Conservation (phyloP, 2,888 invertebrate genomes). For the Tetramorium bicarinatum region DNA sequence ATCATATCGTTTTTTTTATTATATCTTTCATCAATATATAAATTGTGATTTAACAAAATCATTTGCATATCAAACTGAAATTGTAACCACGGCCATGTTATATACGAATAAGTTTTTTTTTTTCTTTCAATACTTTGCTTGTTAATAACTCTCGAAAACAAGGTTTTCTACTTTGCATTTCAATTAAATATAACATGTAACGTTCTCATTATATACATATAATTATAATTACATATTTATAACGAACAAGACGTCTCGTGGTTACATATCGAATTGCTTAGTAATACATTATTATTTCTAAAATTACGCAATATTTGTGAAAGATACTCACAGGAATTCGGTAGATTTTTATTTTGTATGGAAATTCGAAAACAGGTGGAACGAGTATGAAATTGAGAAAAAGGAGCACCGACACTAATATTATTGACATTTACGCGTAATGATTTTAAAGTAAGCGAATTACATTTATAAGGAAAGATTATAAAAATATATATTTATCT, state of each 20-base stretch:
- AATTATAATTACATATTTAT: conserved; percentile 24
- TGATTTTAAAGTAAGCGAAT: conserved; percentile 86
- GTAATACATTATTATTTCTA: conserved; percentile 61
- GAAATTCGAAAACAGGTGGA: conserved; percentile 55
- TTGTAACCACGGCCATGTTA: conserved; percentile 66
- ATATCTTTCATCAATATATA: conserved; percentile 54
- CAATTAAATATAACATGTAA: conserved; percentile 10
- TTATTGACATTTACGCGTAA: conserved; percentile 86
- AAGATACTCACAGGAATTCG: conserved; percentile 68
- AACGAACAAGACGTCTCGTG: conserved; percentile 55
- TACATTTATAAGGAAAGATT: conserved; percentile 87
- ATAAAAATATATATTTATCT: conserved; percentile 87
- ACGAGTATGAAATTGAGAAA: conserved; percentile 79
- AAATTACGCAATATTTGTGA: conserved; percentile 67
- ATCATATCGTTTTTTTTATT: conserved; percentile 61
- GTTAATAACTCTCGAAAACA: conserved; percentile 6
- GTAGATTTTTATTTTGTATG: conserved; percentile 67
- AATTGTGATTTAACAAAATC: conserved; percentile 71
- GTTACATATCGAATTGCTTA: conserved; percentile 62
- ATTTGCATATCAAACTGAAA: conserved; percentile 60
- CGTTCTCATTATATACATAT: not conserved
- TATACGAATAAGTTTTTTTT: conserved; percentile 25
- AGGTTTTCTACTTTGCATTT: conserved; percentile 40
- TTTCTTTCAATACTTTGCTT: conserved; percentile 40
- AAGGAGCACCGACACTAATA: conserved; percentile 85